Base-by-base conservation (phyloP, 2,113 vertebrate genomes). In the Python bivittatus region DNA sequence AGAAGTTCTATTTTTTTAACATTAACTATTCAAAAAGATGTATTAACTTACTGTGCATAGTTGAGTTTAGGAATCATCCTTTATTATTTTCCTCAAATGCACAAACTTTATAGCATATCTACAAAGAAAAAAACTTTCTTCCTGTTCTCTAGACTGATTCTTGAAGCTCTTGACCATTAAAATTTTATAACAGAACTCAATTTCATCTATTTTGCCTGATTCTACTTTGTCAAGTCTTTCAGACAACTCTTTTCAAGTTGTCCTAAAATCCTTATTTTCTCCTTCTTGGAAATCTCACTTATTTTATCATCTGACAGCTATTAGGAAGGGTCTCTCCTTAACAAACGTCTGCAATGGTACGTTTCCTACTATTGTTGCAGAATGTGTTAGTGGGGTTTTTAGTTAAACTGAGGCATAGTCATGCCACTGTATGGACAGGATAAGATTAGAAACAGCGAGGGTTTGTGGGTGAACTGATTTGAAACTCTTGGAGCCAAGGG, bases 71-170 rank as follows among this genome's bases (percentile, higher is more conserved):
- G 94, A 94, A 48, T 9, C 44, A 90, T 61, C n/a, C 4, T 93
- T 17, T 86, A 57, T 91, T 84, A 3, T 48, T 44, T 6, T 12
- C 91, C 94, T 9, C 1, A 94, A 95, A 94, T 83, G 15, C 64
- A 89, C 88, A 92, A 91, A 91, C 11, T 9, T 88, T 93, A 90
- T 33, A 92, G 85, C 60, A 93, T 79, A 33, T 27, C 92, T 91
- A 86, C 93, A 93, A 91, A 42, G 6, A 6, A 22, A n/a, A 54
- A 60, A 93, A 29, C 29, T 33, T 94, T 52, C 27, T 89, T 95
- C 79, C 93, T 93, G 86, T 48, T n/a, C 94, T 95, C 89, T 95
- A 83, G 83, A 92, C 33, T 83, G n/a, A n/a, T 93, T 96, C 93
- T 93, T 95, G 9, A 60, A 29, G 6, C 84, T n/a, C 38, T 94